Base-by-base conservation (phyloP, 2,113 vertebrate genomes). In the Trochalopteron elliotii region DNA sequence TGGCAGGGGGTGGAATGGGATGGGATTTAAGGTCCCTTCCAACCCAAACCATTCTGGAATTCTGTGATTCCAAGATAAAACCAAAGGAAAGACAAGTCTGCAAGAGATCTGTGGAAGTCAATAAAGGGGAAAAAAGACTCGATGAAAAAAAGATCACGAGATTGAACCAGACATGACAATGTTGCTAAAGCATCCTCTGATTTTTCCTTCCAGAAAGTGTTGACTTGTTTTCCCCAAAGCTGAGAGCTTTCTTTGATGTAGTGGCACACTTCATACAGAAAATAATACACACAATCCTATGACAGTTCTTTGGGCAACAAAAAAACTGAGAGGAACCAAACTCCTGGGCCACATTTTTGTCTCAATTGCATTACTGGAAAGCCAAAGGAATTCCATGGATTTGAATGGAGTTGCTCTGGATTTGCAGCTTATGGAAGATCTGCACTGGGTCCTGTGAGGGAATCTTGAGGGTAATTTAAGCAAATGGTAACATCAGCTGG, bases 191-290 rank as follows among this genome's bases (percentile, higher is more conserved):
- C 33, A 25, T 28, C 25, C 39, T 83, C 71, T 75, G 50, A 44
- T 75, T 86, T 53, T 63, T 80, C 50, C 63, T 90, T 83, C 68
- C 50, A 67, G 68, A 76, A 97, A 93, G 22, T 14, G 63, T 55
- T 67, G 71, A 80, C 35, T 77, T 44, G 21, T 83, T 92, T 71
- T 83, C 76, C 50, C 40, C 49, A 94, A 83, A 83, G 63, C 71
- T 69, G 55, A 88, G 61, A 76, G 55, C 56, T 90, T 3, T 47
- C 39, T 70, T 69, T 77, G 59, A 63, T 60, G 35, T 28, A 77
- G 77, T 60, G 55, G 42, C 35, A 39, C 31, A 45, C 50, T 61
- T 83, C 63, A 92, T 45, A 42, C 10, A 69, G 39, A 75, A 92
- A 85, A 83, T 23, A 60, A 86, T 10, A 37, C n/a, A 69, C 59